Base-by-base conservation (phyloP, 1,140 invertebrate species). In the Dinoponera quadriceps region DNA sequence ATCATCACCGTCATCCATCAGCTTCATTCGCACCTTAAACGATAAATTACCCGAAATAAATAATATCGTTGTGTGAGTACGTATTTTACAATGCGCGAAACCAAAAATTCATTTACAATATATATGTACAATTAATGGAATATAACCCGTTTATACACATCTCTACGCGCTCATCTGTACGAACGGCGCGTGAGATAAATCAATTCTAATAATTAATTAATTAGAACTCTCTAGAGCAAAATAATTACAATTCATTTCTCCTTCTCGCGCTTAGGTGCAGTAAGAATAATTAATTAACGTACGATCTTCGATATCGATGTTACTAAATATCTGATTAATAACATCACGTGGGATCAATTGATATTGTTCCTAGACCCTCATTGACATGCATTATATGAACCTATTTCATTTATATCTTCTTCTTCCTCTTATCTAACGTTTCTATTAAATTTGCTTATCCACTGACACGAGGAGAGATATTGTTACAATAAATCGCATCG, bases 321-420 rank as follows among this genome's bases (percentile, higher is more conserved):
- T 71, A 75, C n/a, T 63, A 75, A 22, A 63, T 75, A 71, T 71
- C 69, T 77, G 11, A 66, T 66, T 48, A 80, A 75, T 63, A 29
- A 29, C 14, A 80, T 57, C 25, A 29, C 25, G 14, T 59, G 9
- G 68, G 44, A 78, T 78, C 22, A 71, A 59, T 78, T 69, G 25
- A 68, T 74, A 60, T 78, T 27, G 27, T 69, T 68, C 18, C 29
- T 69, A 78, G 0, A 55, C 51, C 18, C 20, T 78, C 51, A 57
- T 66, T 78, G 20, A 57, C 22, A 57, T 51, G 18, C 18, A 69
- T 68, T 69, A 54, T 69, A 54, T 51, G n/a, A 78, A 57, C 69
- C 51, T 33, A 51, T 20, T 38, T 44, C 29, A 9, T 69, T 68
- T 69, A 29, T 68, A 78, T 57, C 14, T 20, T 38, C 13, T 44